Conservation (phyloP, 2,888 invertebrate species). For the Drosophila acutilabella region DNA sequence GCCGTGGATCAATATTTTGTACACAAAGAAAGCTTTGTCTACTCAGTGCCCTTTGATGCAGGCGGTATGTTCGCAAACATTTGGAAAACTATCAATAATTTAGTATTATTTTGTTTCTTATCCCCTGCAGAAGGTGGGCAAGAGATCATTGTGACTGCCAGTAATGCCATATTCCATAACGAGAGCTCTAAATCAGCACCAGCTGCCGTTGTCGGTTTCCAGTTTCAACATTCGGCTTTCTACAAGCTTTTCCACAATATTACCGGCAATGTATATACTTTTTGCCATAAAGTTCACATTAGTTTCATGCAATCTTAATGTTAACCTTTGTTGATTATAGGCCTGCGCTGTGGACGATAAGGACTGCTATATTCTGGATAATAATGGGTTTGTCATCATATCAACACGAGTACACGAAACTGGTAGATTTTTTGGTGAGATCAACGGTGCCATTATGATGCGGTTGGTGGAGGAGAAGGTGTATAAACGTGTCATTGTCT, state of each 20-base stretch:
- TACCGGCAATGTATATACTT: constrained; percentile 88
- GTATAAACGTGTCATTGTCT: constrained; percentile 90
- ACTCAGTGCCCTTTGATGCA: constrained; percentile 90
- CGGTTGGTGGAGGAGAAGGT: constrained; percentile 90
- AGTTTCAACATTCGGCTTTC: constrained; percentile 92
- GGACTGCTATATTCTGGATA: constrained; percentile 94
- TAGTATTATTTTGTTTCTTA: neutral
- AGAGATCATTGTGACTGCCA: constrained; percentile 92
- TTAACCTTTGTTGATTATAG: constrained; percentile 37
- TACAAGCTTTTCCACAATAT: constrained; percentile 92
- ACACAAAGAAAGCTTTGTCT: constrained; percentile 92
- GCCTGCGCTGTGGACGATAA: constrained; percentile 88
- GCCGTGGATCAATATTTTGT: constrained; percentile 94
- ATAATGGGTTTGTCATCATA: constrained; percentile 94
- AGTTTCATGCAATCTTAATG: too few species aligned
- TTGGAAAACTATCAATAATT: neutral
- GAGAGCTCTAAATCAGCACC: constrained; percentile 88
- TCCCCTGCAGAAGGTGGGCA: constrained; percentile 80
- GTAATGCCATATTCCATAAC: constrained; percentile 91
- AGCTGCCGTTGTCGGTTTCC: constrained; percentile 90
- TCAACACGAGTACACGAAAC: constrained; percentile 90
- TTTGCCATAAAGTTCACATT: neutral
- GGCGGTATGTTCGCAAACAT: constrained; percentile 69
- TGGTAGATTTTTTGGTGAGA: constrained; percentile 94
- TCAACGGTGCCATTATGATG: constrained; percentile 92